These are phyloP conservation scores for Pipistrellus pipistrellus DNA, from an alignment of 2,797 vertebrate species.

Conservation along the genomic window DNA sequence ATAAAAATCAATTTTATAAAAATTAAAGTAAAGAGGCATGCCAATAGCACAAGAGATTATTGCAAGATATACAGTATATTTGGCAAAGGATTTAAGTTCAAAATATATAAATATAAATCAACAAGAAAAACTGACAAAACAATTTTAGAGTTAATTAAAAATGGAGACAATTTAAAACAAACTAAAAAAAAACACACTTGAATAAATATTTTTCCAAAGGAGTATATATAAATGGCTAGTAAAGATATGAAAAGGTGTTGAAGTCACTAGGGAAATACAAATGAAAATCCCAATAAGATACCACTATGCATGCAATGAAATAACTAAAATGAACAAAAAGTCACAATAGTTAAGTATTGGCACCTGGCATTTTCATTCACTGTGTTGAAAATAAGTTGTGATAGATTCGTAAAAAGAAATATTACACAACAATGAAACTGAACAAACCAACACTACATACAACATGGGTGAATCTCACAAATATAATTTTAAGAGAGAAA, in stretches of 20 bases:
- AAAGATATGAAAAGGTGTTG: background rate
- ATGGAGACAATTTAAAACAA: background rate
- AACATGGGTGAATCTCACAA: background rate
- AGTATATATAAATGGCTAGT: background rate
- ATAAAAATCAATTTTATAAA: background rate
- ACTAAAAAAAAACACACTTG: background rate
- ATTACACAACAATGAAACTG: background rate
- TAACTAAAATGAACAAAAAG: background rate
- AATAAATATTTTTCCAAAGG: slow-evolving; percentile 32
- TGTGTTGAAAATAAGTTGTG: background rate
- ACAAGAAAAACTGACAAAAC: slow-evolving; percentile 38
- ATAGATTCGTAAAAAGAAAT: slow-evolving; percentile 29
- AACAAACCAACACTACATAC: background rate
- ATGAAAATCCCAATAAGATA: slow-evolving; percentile 4
- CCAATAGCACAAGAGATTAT: background rate
- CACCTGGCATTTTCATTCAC: background rate
- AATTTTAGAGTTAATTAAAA: background rate
- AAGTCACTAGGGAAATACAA: background rate
- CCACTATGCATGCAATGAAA: background rate
- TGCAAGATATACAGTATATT: background rate
- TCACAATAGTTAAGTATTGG: background rate
- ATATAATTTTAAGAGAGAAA: slow-evolving; percentile 41
- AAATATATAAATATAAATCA: background rate
- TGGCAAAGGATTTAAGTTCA: background rate
- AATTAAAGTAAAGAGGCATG: background rate